Conservation (phyloP, 64 coral and sea anemone genomes). For the Montipora cactus region DNA sequence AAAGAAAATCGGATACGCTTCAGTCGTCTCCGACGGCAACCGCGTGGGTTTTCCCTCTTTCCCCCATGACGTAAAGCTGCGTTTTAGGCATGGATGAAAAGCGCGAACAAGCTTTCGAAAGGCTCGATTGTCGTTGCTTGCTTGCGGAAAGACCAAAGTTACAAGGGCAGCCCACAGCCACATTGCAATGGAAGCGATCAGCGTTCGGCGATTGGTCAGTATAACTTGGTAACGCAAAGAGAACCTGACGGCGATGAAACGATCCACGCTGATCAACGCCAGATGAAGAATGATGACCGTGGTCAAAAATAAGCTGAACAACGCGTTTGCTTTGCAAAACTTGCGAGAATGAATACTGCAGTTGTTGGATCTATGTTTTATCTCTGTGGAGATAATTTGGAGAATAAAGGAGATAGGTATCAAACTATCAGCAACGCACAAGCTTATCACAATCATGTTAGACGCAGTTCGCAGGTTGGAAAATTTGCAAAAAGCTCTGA, state of each 20-base stretch:
- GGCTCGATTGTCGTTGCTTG: too few species aligned
- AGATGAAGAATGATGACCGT: conserved; percentile 17
- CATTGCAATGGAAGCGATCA: not conserved
- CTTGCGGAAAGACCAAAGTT: not conserved
- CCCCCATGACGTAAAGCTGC: not conserved
- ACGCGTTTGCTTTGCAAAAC: not conserved
- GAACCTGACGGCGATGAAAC: not conserved
- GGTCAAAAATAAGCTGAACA: not conserved
- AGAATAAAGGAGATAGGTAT: not conserved
- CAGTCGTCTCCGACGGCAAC: too few species aligned
- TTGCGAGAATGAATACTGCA: not conserved
- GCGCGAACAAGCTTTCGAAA: not conserved
- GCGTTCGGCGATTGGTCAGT: conserved; percentile 15
- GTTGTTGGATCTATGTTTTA: not conserved
- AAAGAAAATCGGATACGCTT: not conserved
- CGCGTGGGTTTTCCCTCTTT: too few species aligned
- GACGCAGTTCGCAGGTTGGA: conserved; percentile 16
- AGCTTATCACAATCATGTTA: conserved; percentile 13
- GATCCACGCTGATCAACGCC: conserved; percentile 22
- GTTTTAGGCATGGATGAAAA: not conserved
- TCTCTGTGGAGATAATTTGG: too few species aligned
- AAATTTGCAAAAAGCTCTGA: conserved; percentile 15
- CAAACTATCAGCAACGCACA: conserved; percentile 21
- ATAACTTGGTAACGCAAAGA: not conserved
- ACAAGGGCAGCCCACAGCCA: not conserved